Evolutionary conservation across 2,797 vertebrate species (phyloP), one percentile per base, ranked within the genome.

Genomic region (Amphiprion clarkii): DNA sequence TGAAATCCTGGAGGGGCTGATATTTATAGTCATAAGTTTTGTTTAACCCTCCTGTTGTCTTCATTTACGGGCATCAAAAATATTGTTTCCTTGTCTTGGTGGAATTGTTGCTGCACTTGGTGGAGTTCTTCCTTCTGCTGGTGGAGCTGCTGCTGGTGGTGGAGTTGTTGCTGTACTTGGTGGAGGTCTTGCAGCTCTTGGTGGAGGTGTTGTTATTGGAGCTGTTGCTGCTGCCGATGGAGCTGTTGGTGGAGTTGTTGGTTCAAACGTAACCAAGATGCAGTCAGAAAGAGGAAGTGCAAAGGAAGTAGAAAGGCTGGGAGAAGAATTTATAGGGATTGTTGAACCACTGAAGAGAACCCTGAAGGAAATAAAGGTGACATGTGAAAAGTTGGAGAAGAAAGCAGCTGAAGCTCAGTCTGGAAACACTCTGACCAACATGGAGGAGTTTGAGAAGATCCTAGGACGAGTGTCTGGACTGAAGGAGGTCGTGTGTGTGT

Each of bases 351-450:
- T 66, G 51, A 74, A 58, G 39, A 42, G 6, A 0, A 0, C 25
- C 1, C 44, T 58, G 46, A 6, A 65, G 17, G 33, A 52, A 51
- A 73, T 65, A 9, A 19, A 52, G 44, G 52, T 0, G 10, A 52
- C 14, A 1, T 73, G 62, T 65, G n/a, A 73, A 42, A 2, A 58
- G 44, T 7, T 73, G 71, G 13, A 57, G 31, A 5, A 42, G 14
- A n/a, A 33, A 27, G 17, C 31, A 9, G 2, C 31, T 58, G 53
- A 57, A 39, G 31, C 6, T 49, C 8, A 0, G 23, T 13, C 33
- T 40, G 3, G 49, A 36, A 2, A 21, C 6, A 5, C 36, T 40
- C 63, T 49, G 55, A 5, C 8, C 13, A 23, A 23, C 23, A 13
- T 42, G 52, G 11, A 52, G n/a, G 19, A 31, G 8, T 21, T 51